These are phyloP conservation scores for Crenuchus spilurus DNA, from an alignment of 2,797 vertebrate genomes.

Conservation along the genomic window DNA sequence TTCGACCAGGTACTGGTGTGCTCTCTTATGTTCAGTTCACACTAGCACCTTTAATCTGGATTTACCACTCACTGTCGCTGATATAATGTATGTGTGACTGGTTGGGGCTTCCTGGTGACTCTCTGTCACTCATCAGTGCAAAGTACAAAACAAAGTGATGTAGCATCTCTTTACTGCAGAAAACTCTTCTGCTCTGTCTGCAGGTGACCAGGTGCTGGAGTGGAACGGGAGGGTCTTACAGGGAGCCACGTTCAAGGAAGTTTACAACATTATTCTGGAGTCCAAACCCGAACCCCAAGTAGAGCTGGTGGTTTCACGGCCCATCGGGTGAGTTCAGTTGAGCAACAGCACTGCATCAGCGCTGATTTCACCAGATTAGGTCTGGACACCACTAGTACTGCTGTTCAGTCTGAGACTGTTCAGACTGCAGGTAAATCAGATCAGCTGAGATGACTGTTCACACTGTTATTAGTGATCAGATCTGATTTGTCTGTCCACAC, in stretches of 20 bases:
- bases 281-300: slow-evolving; percentile 95
- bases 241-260: slow-evolving; percentile 95
- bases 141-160: too few species aligned
- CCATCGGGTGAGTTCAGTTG: slow-evolving; percentile 82
- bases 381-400: not conserved
- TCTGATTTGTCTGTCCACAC: too few species aligned
- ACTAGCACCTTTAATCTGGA: slow-evolving; percentile 10
- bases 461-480: too few species aligned
- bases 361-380: not conserved
- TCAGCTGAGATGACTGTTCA: too few species aligned
- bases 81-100: too few species aligned
- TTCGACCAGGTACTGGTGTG: slow-evolving; percentile 86
- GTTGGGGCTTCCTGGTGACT: too few species aligned
- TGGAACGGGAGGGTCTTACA: slow-evolving; percentile 93
- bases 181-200: slow-evolving; percentile 15
- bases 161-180: too few species aligned
- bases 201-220: slow-evolving; percentile 97
- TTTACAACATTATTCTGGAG: slow-evolving; percentile 96
- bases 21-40: not conserved
- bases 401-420: too few species aligned
- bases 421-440: too few species aligned
- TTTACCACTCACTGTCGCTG: too few species aligned
- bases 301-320: slow-evolving; percentile 92
- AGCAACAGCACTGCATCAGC: slow-evolving; percentile 14
- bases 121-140: too few species aligned